Evolutionary conservation across 2,888 invertebrate genomes (phyloP), one percentile per base, ranked within the genome.

Genomic region (Bimastos eiseni): DNA sequence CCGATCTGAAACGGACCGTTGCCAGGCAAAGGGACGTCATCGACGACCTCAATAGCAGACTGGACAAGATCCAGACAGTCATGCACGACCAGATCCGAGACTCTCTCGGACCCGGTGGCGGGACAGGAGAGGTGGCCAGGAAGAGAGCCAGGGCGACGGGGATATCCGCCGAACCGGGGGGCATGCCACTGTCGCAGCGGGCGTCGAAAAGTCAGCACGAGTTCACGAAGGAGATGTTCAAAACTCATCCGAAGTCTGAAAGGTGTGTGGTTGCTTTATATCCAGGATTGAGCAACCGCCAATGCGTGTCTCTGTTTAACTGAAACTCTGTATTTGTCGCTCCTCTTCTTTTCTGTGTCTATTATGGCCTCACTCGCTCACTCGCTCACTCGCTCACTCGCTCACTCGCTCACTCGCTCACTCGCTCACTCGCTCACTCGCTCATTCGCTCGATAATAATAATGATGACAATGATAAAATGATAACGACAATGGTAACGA

Each of bases 161-260:
- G 93, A 98, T 98, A 93, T 98, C 98, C 1, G 98, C 98, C 33
- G 98, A 98, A 95, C 98, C 98, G 0, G 86, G 86, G 2, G 37
- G 34, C 6, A 86, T 37, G 34, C 86, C 36, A 0, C 86, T 15
- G 36, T 34, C 36, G 17, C 86, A 86, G 21, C 98, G 97, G 94
- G 97, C 96, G 93, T 97, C 97, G 94, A 96, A 96, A 49, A 97
- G 97, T 0, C 96, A 98, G 83, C 97, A 97, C 95, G 97, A 97
- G 93, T 95, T 97, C 93, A 96, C 97, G 92, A 94, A 94, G 83
- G 97, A 97, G 93, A 97, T 97, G 94, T 94, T 95, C 91, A 94
- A 94, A 88, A 94, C 94, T 90, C 97, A 97, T 95, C 97, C 97
- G 94, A 98, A 98, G 96, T 97, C 96, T 93, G 97, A 97, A 95